Evolutionary conservation across 2,113 vertebrate genomes (phyloP), one percentile per base, ranked within the genome.

Genomic region (Bufo bufo): DNA sequence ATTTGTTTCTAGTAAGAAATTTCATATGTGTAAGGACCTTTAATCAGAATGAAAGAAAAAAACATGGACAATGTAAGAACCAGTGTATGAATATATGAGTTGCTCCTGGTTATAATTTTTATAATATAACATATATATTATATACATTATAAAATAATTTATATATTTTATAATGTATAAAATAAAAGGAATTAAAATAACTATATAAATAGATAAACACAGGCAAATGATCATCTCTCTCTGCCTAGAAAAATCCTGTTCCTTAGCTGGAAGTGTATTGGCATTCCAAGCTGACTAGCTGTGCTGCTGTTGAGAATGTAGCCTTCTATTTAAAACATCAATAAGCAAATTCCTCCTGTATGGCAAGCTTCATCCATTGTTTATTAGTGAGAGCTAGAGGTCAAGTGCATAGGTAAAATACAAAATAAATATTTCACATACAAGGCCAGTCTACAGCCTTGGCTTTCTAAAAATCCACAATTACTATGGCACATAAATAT

Each of bases 361-460:
- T 69, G 19, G 61, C 4, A 47, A 50, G 47, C 50, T 65, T 66
- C 81, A 74, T 84, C 65, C 69, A 20, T 85, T 85, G 66, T 85
- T 74, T 85, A 85, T 85, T 58, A 85, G 33, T 58, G 23, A 85
- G 54, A 75, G 83, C 69, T 47, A 71, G 50, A 75, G 52, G 83
- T 85, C 83, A 75, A 84, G 66, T 47, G 69, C 69, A 85, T 74
- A 74, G 83, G 69, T 85, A 85, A 85, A 83, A 85, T 85, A 5
- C 52, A 9, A 75, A 85, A 85, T 85, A 75, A 74, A 85, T 74
- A 85, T 75, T 85, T 75, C 69, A 85, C 49, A 45, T 75, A 58
- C 14, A 45, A 58, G 23, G 49, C 17, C 58, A 75, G 7, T 56
- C 16, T 74, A 45, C 52, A 58, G 69, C 66, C 50, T 58, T 75